Conservation (phyloP, 2,888 invertebrate species). For the Ornithoptera alexandrae region DNA sequence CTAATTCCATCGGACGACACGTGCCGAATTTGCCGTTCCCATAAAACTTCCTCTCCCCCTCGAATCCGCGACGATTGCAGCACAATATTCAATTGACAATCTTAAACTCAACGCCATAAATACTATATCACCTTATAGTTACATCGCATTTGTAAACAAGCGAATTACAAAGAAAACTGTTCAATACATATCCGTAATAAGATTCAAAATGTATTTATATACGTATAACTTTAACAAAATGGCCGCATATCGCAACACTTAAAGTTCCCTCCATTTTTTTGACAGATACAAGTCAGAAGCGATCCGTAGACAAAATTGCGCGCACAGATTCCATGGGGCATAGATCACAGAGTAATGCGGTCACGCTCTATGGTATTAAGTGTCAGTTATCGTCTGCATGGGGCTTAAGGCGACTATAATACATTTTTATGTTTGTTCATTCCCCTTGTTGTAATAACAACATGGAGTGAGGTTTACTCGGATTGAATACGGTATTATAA, state of each 20-base stretch:
- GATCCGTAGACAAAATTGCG: conserved; percentile 66
- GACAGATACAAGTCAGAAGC: conserved; percentile 51
- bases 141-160: background rate
- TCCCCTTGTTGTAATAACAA: conserved; percentile 73
- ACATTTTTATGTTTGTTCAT: conserved; percentile 71
- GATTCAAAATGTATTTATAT: conserved; percentile 35
- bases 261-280: conserved; percentile 59
- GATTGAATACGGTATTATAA: conserved; percentile 80
- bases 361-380: conserved; percentile 79
- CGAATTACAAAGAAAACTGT: conserved; percentile 23
- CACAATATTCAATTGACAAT: conserved; percentile 46
- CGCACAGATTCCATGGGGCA: conserved; percentile 62
- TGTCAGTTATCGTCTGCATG: conserved; percentile 79
- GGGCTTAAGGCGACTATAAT: conserved; percentile 67
- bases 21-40: conserved; percentile 77
- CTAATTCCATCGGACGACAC: conserved; percentile 77
- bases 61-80: conserved; percentile 11
- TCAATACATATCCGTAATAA: conserved; percentile 39
- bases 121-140: conserved; percentile 19
- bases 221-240: conserved; percentile 27
- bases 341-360: conserved; percentile 79
- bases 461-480: conserved; percentile 77
- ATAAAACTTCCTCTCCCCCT: conserved; percentile 65
- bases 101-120: conserved; percentile 35
- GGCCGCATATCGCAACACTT: conserved; percentile 41